Base-by-base conservation (phyloP, 1,140 invertebrate genomes). In the Battus philenor region DNA sequence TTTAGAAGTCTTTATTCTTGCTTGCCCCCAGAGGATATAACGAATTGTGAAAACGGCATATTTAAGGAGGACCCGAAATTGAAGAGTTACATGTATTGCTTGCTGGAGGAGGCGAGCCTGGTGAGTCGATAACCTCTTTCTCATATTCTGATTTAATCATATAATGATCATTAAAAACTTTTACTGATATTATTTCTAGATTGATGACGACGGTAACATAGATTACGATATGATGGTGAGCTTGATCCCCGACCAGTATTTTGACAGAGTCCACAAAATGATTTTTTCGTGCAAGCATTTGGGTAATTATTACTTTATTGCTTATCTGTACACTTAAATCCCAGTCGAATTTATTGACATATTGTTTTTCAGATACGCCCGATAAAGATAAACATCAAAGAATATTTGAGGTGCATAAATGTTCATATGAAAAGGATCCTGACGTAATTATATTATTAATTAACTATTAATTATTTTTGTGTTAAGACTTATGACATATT, bases 71-170 rank as follows among this genome's bases (percentile, higher is more conserved):
- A 86, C 55, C 50, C 56, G 54, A 84, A 84, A 73, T 72, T 87
- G 66, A 86, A 86, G 73, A 85, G 86, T 70, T 87, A 87, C 70
- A 86, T 86, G 86, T 86, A 76, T 71, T 87, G 86, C 62, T 59
- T 87, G 44, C 49, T 87, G 68, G 86, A 86, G 43, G 86, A 86
- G 69, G 81, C 81, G 50, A 83, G 70, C 59, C 71, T 87, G 54
- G 84, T 87, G 67, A 85, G 83, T 75, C 51, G 53, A 6, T 2
- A 6, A 6, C 3, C 10, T 62, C 47, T 50, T 54, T 55, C 49
- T 55, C 62, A 64, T 66, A 57, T 71, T 60, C 60, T 62, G 29
- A 61, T 56, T 59, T 30, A 59, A 54, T 62, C 52, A 65, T 46
- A 55, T 56, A 44, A 30, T 33, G 6, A 3, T 20, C 18, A 20